Conservation (phyloP, 2,113 vertebrate genomes). For the Craseonycteris thonglongyai region DNA sequence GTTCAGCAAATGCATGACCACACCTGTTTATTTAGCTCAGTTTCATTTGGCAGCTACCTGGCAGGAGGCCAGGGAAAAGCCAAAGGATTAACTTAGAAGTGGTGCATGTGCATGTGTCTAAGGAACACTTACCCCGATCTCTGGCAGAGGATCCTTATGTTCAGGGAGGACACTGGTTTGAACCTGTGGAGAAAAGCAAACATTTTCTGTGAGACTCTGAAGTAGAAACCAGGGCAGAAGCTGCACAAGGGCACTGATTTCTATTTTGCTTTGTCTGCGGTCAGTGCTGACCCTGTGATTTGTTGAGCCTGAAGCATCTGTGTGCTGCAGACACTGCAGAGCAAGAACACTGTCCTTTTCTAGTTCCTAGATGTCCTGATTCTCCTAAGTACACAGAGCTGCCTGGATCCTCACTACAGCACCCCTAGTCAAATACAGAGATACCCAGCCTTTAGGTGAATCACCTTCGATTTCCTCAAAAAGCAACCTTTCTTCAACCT, state of each 20-base stretch:
- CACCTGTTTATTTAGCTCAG: background rate
- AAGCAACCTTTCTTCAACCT: background rate
- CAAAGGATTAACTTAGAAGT: background rate
- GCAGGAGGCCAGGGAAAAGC: constrained; percentile 14
- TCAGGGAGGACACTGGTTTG: constrained; percentile 76
- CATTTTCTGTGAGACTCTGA: background rate
- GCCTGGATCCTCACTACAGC: background rate
- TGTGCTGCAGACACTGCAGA: background rate
- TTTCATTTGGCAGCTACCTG: background rate
- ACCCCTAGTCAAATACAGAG: background rate
- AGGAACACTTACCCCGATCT: constrained; percentile 79
- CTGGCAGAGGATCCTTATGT: constrained; percentile 78
- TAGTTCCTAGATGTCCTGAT: background rate
- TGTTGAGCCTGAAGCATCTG: constrained; percentile 24
- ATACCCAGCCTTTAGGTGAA: background rate
- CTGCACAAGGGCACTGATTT: background rate
- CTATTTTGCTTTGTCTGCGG: background rate
- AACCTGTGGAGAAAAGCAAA: constrained; percentile 69
- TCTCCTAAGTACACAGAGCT: background rate
- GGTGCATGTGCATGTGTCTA: background rate
- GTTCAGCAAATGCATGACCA: background rate
- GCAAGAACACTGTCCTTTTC: background rate
- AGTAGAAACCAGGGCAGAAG: background rate
- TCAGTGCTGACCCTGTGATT: background rate
- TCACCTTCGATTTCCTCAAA: background rate